Base-by-base conservation (phyloP, 1,140 invertebrate genomes). In the Scylla paramamosain region DNA sequence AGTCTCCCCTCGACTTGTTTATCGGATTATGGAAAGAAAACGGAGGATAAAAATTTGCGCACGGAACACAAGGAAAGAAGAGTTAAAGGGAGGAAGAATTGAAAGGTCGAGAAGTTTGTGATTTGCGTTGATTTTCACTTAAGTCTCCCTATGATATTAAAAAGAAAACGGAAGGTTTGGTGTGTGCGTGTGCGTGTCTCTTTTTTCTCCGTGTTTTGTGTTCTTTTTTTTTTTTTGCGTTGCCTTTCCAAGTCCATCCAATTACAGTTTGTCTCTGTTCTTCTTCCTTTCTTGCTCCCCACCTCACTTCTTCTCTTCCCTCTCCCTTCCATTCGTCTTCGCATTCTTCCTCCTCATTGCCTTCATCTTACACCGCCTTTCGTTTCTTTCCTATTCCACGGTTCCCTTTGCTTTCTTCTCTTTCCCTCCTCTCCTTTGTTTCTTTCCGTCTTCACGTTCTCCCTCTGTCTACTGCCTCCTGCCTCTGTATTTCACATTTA, bases 1-100 rank as follows among this genome's bases (percentile, higher is more conserved):
- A 77, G 67, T 77, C 67, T 77, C 67, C 67, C 67, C 67, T 77
- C 67, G 67, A 77, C 67, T 77, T 77, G 67, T 77, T 77, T 77
- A 77, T 77, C 67, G 25, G 67, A 77, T 77, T 77, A 77, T 25
- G 67, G 67, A 77, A 77, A 77, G 67, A 77, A 77, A 77, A 77
- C 67, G 67, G 20, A 20, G n/a, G 20, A 77, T n/a, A 77, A 7
- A 25, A 77, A 77, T 20, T 20, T n/a, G 67, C 25, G 67, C 1
- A n/a, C 52, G 52, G 52, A 12, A 59, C 20, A 59, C 52, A 77
- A 25, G 67, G n/a, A 67, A 10, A 67, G 59, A 77, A 77, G 25
- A 77, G n/a, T n/a, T n/a, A 77, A 20, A 77, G 10, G 20, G 67
- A 12, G 25, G 67, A 59, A 20, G 52, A 59, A 59, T 12, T 20